Evolutionary conservation across 2,113 vertebrate genomes (phyloP).

Genomic region (Rhombomys opimus): DNA sequence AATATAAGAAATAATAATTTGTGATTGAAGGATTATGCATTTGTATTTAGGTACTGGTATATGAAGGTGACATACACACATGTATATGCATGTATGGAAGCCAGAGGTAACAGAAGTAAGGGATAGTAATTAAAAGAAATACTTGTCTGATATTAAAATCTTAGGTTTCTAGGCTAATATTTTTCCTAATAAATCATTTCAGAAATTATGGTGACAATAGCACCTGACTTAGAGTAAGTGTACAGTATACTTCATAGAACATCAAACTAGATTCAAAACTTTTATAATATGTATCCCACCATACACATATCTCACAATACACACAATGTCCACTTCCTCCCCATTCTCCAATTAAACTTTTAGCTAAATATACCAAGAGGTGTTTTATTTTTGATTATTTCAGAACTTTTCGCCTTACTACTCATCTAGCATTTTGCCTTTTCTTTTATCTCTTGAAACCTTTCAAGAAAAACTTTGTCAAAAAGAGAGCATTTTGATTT

Average conservation of each 20-base stretch:
- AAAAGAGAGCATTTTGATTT: neutral
- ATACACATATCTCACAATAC: neutral
- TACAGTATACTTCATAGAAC: neutral
- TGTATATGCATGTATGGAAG: neutral
- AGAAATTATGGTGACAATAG: neutral
- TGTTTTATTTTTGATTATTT: neutral
- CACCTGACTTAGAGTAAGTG: neutral
- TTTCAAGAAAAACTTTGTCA: neutral
- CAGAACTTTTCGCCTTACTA: neutral
- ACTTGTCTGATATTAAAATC: neutral
- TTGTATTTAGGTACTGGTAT: no score
- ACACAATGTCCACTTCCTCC: neutral
- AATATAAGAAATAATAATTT: neutral
- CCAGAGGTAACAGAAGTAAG: neutral
- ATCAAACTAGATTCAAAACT: neutral
- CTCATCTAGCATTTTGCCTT: neutral
- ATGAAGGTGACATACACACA: neutral
- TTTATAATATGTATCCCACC: neutral
- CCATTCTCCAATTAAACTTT: neutral
- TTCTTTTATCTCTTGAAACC: neutral
- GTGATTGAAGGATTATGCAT: neutral
- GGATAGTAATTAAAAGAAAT: neutral
- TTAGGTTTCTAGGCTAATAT: neutral
- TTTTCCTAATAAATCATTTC: neutral
- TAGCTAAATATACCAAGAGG: neutral